Evolutionary conservation across 1,140 invertebrate species (phyloP), one percentile per base, ranked within the genome.

Genomic region (Drosophila pruinosa): DNA sequence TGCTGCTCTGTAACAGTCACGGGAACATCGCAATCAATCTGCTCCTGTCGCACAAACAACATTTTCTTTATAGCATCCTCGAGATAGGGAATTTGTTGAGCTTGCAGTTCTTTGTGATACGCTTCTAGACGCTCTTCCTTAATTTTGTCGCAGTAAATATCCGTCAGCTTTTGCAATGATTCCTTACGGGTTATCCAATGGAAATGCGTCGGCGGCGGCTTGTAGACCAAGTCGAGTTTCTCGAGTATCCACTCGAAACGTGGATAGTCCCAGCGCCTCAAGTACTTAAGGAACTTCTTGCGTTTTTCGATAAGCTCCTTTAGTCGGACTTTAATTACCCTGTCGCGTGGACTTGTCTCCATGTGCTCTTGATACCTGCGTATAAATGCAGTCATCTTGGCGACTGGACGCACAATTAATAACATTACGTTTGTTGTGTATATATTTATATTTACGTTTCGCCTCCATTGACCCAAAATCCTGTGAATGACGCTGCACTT

Each of bases 221-320:
- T 95, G 78, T 96, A 97, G 34, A 94, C 92, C 65, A 98, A 92
- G 75, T 97, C 94, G 0, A 98, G 90, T 85, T 94, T 94, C 75
- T 97, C 95, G 5, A 97, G 80, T n/a, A 98, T 75, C 96, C 96
- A 98, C 91, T 97, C 96, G 90, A 96, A 98, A 43, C 95, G 94
- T 74, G 95, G 95, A 89, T 97, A 97, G 90, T 98, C 97, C 92
- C 93, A 93, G 31, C 92, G 92, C 24, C 96, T 91, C 15, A 98
- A 89, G 56, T 92, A 91, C 75, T 94, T 95, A 2, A 98, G 86
- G 24, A 93, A 91, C 82, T 95, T 96, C 76, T 95, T 95, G 45
- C 97, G 93, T 85, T 94, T 94, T 17, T 96, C 95, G 50, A 97
- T 97, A 2, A 94, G 80, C 90, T 96, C 94, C 82, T 96, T 94